A percentile compares a stretch with the other conserved stretches of the same genome.
These are phyloP conservation scores for Neotoma lepida DNA, from an alignment of 2,113 vertebrate species.

Conservation along the genomic window DNA sequence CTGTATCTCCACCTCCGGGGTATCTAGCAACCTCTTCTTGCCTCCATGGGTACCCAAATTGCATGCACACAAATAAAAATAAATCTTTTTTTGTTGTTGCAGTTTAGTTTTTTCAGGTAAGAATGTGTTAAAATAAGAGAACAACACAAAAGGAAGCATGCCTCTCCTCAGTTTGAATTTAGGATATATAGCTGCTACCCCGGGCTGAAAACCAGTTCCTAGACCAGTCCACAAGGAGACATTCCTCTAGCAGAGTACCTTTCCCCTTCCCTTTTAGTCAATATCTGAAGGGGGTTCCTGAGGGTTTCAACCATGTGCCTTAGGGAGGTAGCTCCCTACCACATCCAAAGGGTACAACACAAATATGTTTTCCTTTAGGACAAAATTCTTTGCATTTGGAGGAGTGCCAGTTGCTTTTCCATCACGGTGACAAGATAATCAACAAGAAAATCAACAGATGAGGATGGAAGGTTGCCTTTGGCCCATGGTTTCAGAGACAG, in stretches of 20 bases:
- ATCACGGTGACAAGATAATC: not conserved
- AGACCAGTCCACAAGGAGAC: slow-evolving; percentile 58
- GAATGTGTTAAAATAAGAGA: slow-evolving; percentile 58
- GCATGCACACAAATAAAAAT: not conserved
- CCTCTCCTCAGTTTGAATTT: slow-evolving; percentile 49
- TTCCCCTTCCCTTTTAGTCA: slow-evolving; percentile 51
- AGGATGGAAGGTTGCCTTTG: not conserved
- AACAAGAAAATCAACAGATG: not conserved
- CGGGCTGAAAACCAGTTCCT: not conserved
- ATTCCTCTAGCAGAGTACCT: not conserved
- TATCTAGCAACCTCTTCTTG: no score
- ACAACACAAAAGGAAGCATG: slow-evolving; percentile 49
- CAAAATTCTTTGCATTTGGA: slow-evolving; percentile 45
- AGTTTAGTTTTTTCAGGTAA: slow-evolving; percentile 9
- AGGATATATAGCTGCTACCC: slow-evolving; percentile 57
- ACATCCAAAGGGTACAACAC: slow-evolving; percentile 38
- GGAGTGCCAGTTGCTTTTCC: not conserved
- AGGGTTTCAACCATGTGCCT: not conserved
- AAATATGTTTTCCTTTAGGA: slow-evolving; percentile 55
- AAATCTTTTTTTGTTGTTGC: not conserved
- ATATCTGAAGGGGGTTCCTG: not conserved
- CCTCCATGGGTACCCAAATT: not conserved
- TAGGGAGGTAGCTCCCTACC: not conserved
- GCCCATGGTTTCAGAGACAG: not conserved
- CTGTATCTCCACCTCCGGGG: not conserved